Percentiles rank a stretch among this genome's conserved stretches.
These are phyloP conservation scores for Protophormia terraenovae DNA, from an alignment of 2,888 invertebrate genomes.

Conservation along the genomic window DNA sequence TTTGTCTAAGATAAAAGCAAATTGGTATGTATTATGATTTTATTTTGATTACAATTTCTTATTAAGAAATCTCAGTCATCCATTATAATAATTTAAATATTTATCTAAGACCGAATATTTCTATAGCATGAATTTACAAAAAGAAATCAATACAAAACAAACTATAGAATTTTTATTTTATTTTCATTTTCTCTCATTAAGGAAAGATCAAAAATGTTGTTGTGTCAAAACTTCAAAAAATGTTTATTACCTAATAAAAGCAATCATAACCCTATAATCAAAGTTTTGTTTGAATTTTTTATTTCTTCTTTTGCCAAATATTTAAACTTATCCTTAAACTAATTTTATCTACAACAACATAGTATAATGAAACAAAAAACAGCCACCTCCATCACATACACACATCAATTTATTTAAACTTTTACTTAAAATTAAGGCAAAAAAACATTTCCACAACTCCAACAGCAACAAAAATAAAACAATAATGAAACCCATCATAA, in stretches of 20 bases:
- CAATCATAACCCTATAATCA: conserved; percentile 38
- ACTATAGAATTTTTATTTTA: neutral
- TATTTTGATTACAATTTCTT: no score
- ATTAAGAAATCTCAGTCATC: no score
- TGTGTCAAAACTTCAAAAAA: conserved; percentile 1
- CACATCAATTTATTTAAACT: conserved; percentile 20
- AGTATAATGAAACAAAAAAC: conserved; percentile 3
- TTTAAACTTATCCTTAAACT: conserved; percentile 15
- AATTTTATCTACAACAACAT: conserved; percentile 21
- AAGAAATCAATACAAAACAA: neutral
- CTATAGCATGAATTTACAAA: no score
- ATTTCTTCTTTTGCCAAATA: neutral
- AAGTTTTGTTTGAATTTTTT: conserved; percentile 13
- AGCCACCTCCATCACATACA: neutral
- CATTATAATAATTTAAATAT: neutral
- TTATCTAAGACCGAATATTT: no score
- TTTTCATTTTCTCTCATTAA: neutral
- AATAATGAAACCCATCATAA: conserved; percentile 31
- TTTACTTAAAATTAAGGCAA: neutral
- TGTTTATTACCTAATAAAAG: neutral
- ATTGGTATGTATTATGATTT: no score
- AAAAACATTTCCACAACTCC: neutral
- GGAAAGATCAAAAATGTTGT: neutral
- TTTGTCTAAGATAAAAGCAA: no score
- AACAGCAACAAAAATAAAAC: neutral